These are phyloP conservation scores for Epirrhoe alternata DNA, from an alignment of 2,888 invertebrate species.

Conservation along the genomic window DNA sequence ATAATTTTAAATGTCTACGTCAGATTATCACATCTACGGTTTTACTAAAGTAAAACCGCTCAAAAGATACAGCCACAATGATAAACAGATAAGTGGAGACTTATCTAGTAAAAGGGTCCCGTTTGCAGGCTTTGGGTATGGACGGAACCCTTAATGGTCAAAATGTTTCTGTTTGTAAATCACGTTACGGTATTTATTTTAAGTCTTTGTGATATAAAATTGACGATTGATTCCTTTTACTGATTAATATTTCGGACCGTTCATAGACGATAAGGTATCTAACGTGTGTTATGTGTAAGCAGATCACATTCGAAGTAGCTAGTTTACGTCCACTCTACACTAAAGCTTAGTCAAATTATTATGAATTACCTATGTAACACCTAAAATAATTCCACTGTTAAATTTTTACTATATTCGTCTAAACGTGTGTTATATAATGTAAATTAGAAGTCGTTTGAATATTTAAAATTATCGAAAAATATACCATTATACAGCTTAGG, in stretches of 20 bases:
- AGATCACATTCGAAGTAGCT: slow-evolving; percentile 30
- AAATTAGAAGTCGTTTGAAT: slow-evolving; percentile 41
- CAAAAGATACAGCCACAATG: not conserved
- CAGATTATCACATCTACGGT: too few relatives aligned
- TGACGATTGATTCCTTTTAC: slow-evolving; percentile 1
- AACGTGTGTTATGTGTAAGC: slow-evolving; percentile 23
- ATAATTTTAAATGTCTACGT: too few relatives aligned
- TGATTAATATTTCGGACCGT: slow-evolving; percentile 8
- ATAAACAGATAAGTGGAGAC: too few relatives aligned
- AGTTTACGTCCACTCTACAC: slow-evolving; percentile 40
- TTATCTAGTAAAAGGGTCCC: too few relatives aligned
- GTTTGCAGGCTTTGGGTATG: too few relatives aligned
- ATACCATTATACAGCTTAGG: slow-evolving; percentile 28
- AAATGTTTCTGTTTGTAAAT: slow-evolving; percentile 3
- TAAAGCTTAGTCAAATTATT: slow-evolving; percentile 38
- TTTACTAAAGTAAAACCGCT: too few relatives aligned
- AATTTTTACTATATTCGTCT: slow-evolving; percentile 38
- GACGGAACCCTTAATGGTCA: not conserved
- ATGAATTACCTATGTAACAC: slow-evolving; percentile 30
- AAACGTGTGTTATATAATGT: slow-evolving; percentile 40
- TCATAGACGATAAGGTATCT: slow-evolving; percentile 24
- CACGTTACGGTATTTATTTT: slow-evolving; percentile 13
- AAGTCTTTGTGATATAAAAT: slow-evolving; percentile 24
- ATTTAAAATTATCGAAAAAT: slow-evolving; percentile 28
- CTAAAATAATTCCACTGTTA: slow-evolving; percentile 43